A percentile compares a stretch with the other conserved stretches of the same genome.
Evolutionary conservation across 2,113 vertebrate genomes (phyloP).

Genomic region (Pluvianellus socialis): DNA sequence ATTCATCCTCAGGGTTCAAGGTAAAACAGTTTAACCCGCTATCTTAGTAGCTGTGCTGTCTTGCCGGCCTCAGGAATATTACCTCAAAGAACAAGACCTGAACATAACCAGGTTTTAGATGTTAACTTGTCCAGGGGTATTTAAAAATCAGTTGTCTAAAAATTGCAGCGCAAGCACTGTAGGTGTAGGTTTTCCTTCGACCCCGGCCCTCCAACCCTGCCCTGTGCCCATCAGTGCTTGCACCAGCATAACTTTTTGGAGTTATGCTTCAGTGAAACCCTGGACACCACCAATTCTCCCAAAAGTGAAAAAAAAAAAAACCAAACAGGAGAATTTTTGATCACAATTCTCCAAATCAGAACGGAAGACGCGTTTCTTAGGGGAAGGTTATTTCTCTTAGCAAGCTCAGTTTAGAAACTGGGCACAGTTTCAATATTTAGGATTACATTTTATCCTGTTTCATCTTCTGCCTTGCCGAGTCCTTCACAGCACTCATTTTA

Average conservation of each 20-base stretch:
- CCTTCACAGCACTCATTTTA: neutral
- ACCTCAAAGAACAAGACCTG: neutral
- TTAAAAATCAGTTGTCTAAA: neutral
- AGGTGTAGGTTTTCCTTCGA: neutral
- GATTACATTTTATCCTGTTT: neutral
- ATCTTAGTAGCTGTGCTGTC: neutral
- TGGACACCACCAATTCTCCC: neutral
- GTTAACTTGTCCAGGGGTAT: neutral
- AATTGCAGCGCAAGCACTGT: neutral
- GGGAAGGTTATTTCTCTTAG: neutral
- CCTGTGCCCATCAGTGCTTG: accelerated
- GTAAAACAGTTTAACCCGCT: slow-evolving; percentile 11
- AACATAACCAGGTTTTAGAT: neutral
- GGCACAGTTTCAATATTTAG: neutral
- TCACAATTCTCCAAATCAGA: neutral
- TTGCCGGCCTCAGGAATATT: slow-evolving; percentile 28
- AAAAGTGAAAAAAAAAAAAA: neutral
- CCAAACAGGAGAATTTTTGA: neutral
- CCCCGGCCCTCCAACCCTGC: neutral
- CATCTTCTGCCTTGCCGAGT: neutral
- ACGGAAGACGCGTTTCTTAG: neutral
- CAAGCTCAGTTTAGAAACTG: neutral
- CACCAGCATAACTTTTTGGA: neutral
- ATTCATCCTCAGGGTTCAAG: slow-evolving; percentile 47
- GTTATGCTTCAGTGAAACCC: neutral